Percentiles rank a stretch among this genome's conserved stretches.
Evolutionary conservation across 2,113 vertebrate species (phyloP).

Genomic region (Dicerorhinus sumatrensis): DNA sequence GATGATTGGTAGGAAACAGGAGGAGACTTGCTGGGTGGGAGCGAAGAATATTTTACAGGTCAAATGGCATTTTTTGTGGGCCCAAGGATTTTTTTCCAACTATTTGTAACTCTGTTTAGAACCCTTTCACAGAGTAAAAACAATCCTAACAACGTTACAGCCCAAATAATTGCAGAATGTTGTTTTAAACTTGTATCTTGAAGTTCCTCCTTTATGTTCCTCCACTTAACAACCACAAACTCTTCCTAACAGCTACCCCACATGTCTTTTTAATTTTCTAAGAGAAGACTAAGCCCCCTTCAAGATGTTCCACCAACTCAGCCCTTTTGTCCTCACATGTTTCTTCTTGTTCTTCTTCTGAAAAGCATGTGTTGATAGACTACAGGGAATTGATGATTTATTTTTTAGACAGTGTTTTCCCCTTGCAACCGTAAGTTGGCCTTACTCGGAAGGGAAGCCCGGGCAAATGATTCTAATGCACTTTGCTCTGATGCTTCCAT

Average conservation of each 20-base stretch:
- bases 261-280: conserved; percentile 83
- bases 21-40: neutral
- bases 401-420: conserved; percentile 45
- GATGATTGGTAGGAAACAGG: neutral
- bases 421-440: conserved; percentile 39
- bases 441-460: conserved; percentile 34
- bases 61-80: conserved; percentile 6
- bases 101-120: conserved; percentile 76
- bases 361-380: conserved; percentile 69
- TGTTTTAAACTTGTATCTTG: conserved; percentile 73
- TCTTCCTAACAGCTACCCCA: conserved; percentile 73
- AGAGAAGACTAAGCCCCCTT: conserved; percentile 76
- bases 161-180: conserved; percentile 60
- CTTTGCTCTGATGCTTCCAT: conserved; percentile 71
- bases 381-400: conserved; percentile 77
- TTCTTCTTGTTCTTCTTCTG: conserved; percentile 67
- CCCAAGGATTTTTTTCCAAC: conserved; percentile 60
- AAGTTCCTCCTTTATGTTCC: conserved; percentile 62
- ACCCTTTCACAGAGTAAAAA: conserved; percentile 75
- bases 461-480: conserved; percentile 23
- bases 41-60: conserved; percentile 15
- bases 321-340: conserved; percentile 74
- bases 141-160: conserved; percentile 62
- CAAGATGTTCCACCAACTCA: conserved; percentile 80
- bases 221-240: conserved; percentile 59